Conservation (phyloP, 1,140 invertebrate genomes). For the Caenorhabditis remanei region DNA sequence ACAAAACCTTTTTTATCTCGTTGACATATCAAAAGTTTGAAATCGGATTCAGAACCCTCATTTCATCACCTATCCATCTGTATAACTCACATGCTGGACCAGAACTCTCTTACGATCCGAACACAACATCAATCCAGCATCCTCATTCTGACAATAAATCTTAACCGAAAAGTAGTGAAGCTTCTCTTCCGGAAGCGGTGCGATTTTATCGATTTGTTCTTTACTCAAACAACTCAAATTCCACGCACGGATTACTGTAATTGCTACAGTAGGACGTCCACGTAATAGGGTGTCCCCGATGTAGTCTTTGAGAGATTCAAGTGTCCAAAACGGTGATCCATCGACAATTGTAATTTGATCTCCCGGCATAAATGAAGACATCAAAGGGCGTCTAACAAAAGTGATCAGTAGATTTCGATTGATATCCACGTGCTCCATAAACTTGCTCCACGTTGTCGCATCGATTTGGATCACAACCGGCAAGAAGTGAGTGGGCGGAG, state of each 20-base stretch:
- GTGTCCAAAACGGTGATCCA: not conserved
- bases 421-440: not conserved
- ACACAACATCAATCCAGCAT: not conserved
- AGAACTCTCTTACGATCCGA: not conserved
- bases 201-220: not conserved
- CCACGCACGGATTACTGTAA: constrained; percentile 39
- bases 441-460: not conserved
- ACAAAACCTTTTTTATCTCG: too few relatives aligned
- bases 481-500: not conserved
- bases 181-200: not conserved
- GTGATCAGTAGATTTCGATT: constrained; percentile 11
- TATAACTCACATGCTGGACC: not conserved
- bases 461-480: not conserved
- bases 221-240: constrained; percentile 5
- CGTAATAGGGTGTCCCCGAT: too few relatives aligned
- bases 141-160: not conserved
- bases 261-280: not conserved
- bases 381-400: not conserved
- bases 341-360: not conserved
- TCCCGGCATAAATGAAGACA: constrained; percentile 1
- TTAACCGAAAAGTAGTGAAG: constrained; percentile 8
- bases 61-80: not conserved
- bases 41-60: not conserved
- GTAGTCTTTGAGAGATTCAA: not conserved
- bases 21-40: too few relatives aligned